Conservation (phyloP, 2,797 vertebrate species). For the Meda fulgida region DNA sequence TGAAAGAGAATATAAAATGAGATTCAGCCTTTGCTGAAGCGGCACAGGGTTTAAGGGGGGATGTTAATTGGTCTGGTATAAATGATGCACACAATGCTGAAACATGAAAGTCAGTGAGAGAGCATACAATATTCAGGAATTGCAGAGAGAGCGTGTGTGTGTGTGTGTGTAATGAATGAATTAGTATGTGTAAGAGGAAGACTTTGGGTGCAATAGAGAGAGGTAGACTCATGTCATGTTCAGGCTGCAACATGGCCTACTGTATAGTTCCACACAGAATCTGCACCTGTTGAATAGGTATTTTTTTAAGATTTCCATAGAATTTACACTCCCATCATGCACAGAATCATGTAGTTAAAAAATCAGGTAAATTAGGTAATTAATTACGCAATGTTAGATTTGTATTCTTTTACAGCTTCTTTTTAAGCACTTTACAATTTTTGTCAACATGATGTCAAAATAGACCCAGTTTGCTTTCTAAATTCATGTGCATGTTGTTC, state of each 20-base stretch:
- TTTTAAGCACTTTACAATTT: background rate
- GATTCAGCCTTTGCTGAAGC: conserved; percentile 25
- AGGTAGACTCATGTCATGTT: background rate
- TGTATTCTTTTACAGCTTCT: background rate
- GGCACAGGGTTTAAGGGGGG: conserved; percentile 32
- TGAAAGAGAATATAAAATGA: conserved; percentile 72
- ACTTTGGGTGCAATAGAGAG: background rate
- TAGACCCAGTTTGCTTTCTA: background rate
- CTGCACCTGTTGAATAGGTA: background rate
- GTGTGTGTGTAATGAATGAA: background rate
- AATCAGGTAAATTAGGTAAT: background rate
- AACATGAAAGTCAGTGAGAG: conserved; percentile 44
- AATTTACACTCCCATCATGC: background rate
- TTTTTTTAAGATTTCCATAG: background rate
- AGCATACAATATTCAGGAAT: conserved; percentile 46
- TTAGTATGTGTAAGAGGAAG: background rate
- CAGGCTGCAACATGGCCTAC: background rate
- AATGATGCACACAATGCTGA: conserved; percentile 46
- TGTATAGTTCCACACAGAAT: background rate
- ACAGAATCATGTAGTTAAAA: background rate
- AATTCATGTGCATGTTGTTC: background rate
- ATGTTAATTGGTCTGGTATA: conserved; percentile 50
- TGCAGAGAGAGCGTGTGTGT: background rate
- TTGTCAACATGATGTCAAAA: background rate
- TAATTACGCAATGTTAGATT: background rate